Conservation (phyloP, 2,113 vertebrate species). For the Gallinago media region DNA sequence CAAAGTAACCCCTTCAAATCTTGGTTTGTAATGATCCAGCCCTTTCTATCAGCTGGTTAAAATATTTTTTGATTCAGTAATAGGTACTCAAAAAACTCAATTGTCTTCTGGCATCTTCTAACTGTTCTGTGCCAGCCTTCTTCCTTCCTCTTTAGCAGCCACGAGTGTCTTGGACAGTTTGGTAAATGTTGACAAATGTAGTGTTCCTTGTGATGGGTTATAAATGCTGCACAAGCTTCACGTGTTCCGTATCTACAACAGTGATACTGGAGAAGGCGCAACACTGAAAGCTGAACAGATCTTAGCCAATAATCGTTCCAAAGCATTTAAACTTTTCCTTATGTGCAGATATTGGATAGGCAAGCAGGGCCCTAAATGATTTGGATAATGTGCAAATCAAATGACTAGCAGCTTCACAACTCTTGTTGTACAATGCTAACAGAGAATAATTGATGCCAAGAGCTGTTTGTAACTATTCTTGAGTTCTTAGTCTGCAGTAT, state of each 20-base stretch:
- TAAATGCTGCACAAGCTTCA: neutral
- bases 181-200: neutral
- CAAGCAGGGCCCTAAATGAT: neutral
- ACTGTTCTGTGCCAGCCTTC: neutral
- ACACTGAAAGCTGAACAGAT: neutral
- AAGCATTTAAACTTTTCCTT: neutral
- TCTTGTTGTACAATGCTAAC: neutral
- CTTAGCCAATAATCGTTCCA: neutral
- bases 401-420: neutral
- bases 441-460: neutral
- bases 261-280: neutral
- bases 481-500: neutral
- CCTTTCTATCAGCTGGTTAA: neutral
- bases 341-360: neutral
- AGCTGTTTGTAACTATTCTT: neutral
- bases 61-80: neutral
- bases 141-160: neutral
- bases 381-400: neutral
- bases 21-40: neutral
- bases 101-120: neutral
- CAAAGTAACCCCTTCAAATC: constrained; percentile 7
- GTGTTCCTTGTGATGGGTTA: neutral
- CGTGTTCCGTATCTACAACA: rapidly evolving
- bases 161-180: neutral
- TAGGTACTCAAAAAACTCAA: neutral